phyloP scores from a whole-genome alignment of 2,888 invertebrate genomes.

The Unio delphinus region DNA sequence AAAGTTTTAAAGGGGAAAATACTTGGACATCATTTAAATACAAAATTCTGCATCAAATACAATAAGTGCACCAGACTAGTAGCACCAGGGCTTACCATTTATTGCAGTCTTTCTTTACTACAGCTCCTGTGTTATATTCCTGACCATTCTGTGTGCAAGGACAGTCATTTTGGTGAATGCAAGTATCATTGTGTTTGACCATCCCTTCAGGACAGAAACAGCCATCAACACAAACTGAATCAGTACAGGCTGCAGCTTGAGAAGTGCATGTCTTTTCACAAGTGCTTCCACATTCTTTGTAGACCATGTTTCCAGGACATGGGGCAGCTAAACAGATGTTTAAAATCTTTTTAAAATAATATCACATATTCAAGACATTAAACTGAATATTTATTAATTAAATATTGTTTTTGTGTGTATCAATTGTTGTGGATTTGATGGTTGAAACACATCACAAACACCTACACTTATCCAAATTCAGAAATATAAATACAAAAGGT shows the following conservation, averaged over 20 bases:
- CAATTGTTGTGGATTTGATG: no score
- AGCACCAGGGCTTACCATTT: constrained; percentile 51
- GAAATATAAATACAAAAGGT: no score
- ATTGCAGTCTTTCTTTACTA: constrained; percentile 62
- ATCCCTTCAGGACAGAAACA: constrained; percentile 89
- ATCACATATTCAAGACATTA: background rate
- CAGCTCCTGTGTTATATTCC: constrained; percentile 46
- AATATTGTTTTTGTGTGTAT: no score
- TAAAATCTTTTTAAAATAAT: background rate
- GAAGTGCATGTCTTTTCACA: constrained; percentile 81
- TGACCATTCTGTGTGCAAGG: constrained; percentile 78
- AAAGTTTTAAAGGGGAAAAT: no score
- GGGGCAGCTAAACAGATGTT: constrained; percentile 79
- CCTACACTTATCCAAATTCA: no score
- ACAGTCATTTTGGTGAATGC: constrained; percentile 84
- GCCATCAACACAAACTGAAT: constrained; percentile 84
- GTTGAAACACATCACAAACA: no score
- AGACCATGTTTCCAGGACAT: constrained; percentile 83
- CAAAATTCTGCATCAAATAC: no score
- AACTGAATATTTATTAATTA: no score
- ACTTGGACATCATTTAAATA: no score
- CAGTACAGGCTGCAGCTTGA: constrained; percentile 47
- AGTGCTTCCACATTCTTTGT: constrained; percentile 84
- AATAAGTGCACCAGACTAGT: no score
- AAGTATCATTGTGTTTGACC: constrained; percentile 83